phyloP scores from a whole-genome alignment of 2,888 invertebrate genomes.

The Dryadula phaetusa region DNA sequence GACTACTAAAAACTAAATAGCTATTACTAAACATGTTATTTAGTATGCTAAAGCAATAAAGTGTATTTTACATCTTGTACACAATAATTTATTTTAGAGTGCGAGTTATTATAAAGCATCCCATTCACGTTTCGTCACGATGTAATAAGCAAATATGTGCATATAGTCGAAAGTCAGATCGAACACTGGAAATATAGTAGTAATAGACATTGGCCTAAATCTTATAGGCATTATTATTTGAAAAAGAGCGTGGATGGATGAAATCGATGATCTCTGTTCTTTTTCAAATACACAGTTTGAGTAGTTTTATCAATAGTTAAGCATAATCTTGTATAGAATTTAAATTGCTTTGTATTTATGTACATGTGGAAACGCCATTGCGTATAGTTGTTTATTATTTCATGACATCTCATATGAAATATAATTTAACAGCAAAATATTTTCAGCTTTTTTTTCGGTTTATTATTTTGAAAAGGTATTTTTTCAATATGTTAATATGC shows the following conservation, averaged over 20 bases:
- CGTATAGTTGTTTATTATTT: slow-evolving; percentile 13
- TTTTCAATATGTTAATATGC: background rate
- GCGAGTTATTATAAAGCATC: background rate
- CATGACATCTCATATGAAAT: background rate
- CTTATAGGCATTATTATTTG: slow-evolving; percentile 20
- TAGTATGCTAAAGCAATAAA: slow-evolving; percentile 5
- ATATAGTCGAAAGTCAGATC: slow-evolving; percentile 28
- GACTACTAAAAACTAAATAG: slow-evolving; percentile 13
- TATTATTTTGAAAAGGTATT: background rate
- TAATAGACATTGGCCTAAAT: slow-evolving; percentile 31
- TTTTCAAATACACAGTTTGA: slow-evolving; percentile 22
- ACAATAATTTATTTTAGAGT: slow-evolving; percentile 4
- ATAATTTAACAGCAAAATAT: background rate
- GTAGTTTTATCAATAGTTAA: slow-evolving; percentile 22
- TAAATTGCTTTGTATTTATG: slow-evolving; percentile 31
- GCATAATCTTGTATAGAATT: slow-evolving; percentile 26
- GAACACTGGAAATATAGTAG: slow-evolving; percentile 33
- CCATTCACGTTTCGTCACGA: slow-evolving; percentile 6
- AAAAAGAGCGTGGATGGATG: slow-evolving; percentile 23
- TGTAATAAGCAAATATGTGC: slow-evolving; percentile 20
- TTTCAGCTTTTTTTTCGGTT: background rate
- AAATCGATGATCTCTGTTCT: slow-evolving; percentile 25
- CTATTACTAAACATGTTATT: slow-evolving; percentile 21
- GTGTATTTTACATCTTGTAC: slow-evolving; percentile 6
- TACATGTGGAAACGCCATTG: slow-evolving; percentile 26